Evolutionary conservation across 2,888 invertebrate genomes (phyloP), one percentile per base, ranked within the genome.

Genomic region (Ischnura elegans): DNA sequence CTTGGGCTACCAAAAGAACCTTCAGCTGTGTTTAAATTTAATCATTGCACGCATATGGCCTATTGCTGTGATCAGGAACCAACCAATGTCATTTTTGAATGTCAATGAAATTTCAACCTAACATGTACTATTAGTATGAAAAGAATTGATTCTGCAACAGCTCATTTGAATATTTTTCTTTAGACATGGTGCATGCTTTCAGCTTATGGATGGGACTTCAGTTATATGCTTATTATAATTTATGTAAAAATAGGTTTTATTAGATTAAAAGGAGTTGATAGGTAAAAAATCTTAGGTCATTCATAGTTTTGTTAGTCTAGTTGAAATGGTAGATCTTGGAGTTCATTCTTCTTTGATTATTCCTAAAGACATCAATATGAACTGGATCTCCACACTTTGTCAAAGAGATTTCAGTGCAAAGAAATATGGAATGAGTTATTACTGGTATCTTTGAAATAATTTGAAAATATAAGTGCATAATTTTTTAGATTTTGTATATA

Each of bases 401-500:
- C 55, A 16, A 55, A 76, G 55, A 45, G 90, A 90, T 90, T 90
- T 90, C 61, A 61, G 90, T 61, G 36, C 25, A 61, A 61, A 90
- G 29, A 90, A 55, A 43, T 55, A 90, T 90, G 90, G 90, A 90
- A 90, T 90, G 90, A 90, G 90, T 90, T 90, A 90, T 29, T 90
- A 90, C 61, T 90, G 66, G 61, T 90, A 61, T 90, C 90, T 90
- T 90, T 90, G 25, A 90, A 61, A 90, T 90, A 42, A 61, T 90
- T 90, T 90, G 90, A 61, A 90, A 90, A 90, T 61, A 61, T 90
- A n/a, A n/a, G n/a, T 42, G 51, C 61, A 66, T 61, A 90, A 66
- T 66, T 61, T 90, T 90, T 90, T 90, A 90, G 90, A 90, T 90
- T 90, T 90, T 90, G 90, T 90, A 90, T 61, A 90, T 90, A 90